A percentile compares a stretch with the other conserved stretches of the same genome.
These are phyloP conservation scores for Scaptomyza pallida DNA, from an alignment of 1,140 invertebrate genomes.

Conservation along the genomic window DNA sequence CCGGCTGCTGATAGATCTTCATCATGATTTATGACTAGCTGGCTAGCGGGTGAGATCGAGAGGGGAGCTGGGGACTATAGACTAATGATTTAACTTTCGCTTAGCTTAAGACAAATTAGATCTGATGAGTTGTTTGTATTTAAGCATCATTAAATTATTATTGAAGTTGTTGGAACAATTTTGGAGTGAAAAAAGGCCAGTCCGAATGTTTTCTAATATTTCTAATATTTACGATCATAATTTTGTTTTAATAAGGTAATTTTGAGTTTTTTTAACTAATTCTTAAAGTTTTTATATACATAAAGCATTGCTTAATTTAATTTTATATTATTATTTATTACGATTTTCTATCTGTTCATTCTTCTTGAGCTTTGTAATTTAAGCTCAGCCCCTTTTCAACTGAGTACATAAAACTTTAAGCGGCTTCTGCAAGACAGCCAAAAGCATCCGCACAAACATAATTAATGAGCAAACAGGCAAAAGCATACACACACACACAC, in stretches of 20 bases:
- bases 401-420: conserved; percentile 15
- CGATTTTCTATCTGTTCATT: neutral
- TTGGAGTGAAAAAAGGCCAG: too few species aligned
- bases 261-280: too few species aligned
- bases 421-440: conserved; percentile 24
- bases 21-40: conserved; percentile 32
- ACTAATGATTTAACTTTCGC: neutral
- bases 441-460: conserved; percentile 53
- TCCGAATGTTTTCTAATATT: too few species aligned
- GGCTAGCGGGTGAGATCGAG: neutral
- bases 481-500: conserved; percentile 18
- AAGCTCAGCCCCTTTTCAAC: neutral
- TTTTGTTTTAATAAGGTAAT: too few species aligned
- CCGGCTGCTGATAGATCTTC: conserved; percentile 15
- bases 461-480: conserved; percentile 64
- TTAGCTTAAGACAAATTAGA: neutral
- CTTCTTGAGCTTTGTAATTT: neutral
- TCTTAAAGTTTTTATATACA: neutral
- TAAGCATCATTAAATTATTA: neutral
- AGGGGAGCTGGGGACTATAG: too few species aligned
- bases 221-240: too few species aligned
- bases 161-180: too few species aligned
- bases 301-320: neutral
- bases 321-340: neutral
- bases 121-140: neutral